A percentile compares a stretch with the other conserved stretches of the same genome.
These are phyloP conservation scores for Acholoe squamosa DNA, from an alignment of 2,888 invertebrate species.

Conservation along the genomic window DNA sequence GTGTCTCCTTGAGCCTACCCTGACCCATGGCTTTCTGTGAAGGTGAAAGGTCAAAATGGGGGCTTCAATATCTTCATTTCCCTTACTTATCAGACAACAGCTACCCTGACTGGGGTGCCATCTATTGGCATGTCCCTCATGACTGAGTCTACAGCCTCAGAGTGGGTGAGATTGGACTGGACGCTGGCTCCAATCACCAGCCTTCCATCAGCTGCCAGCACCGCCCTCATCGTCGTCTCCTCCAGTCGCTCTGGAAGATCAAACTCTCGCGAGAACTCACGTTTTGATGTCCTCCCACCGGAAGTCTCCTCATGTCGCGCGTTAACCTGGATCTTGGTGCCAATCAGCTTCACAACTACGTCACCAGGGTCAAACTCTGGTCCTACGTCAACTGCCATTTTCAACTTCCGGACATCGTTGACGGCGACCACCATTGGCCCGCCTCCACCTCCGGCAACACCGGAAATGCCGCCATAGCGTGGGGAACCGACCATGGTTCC, in stretches of 20 bases:
- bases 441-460: neutral
- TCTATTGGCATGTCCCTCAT: slow-evolving; percentile 65
- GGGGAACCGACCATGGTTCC: neutral
- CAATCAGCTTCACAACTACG: slow-evolving; percentile 79
- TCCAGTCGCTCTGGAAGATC: slow-evolving; percentile 81
- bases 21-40: neutral
- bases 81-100: neutral
- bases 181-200: slow-evolving; percentile 70
- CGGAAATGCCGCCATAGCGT: neutral
- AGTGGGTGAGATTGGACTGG: slow-evolving; percentile 63
- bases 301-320: slow-evolving; percentile 81
- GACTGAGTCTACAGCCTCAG: slow-evolving; percentile 48
- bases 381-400: slow-evolving; percentile 70
- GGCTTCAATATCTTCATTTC: neutral
- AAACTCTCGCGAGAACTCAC: slow-evolving; percentile 82
- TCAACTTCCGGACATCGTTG: slow-evolving; percentile 75
- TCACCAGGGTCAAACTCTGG: slow-evolving; percentile 80
- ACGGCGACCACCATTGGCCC: slow-evolving; percentile 78
- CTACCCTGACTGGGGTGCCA: slow-evolving; percentile 60
- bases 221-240: slow-evolving; percentile 78
- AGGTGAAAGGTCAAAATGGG: neutral
- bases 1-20: neutral
- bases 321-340: slow-evolving; percentile 79
- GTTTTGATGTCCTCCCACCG: slow-evolving; percentile 78
- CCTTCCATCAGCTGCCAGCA: slow-evolving; percentile 78